Evolutionary conservation across 1,140 invertebrate species (phyloP).

Genomic region (Drosophila quadrilineata): DNA sequence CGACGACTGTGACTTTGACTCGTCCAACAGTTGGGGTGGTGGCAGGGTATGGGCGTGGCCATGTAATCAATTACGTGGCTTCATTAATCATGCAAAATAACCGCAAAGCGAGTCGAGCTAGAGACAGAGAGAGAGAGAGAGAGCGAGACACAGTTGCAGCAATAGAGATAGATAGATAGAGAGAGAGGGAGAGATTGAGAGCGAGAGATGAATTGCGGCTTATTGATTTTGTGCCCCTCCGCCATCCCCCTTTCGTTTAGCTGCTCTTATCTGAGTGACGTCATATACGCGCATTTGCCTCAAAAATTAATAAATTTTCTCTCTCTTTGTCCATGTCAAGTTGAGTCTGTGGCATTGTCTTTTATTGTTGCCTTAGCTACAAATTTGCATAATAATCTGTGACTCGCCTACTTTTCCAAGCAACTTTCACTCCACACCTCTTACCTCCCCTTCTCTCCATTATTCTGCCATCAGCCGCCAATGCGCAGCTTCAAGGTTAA

Average conservation of each 20-base stretch:
- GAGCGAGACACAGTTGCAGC: too few relatives aligned
- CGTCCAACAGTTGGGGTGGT: too few relatives aligned
- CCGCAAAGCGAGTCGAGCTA: slow-evolving; percentile 35
- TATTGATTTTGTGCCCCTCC: slow-evolving; percentile 77
- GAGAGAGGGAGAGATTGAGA: too few relatives aligned
- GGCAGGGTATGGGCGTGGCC: slow-evolving; percentile 46
- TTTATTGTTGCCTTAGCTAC: slow-evolving; percentile 12
- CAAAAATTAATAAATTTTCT: slow-evolving; percentile 29
- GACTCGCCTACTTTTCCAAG: neutral
- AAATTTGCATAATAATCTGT: slow-evolving; percentile 42
- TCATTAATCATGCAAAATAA: slow-evolving; percentile 77
- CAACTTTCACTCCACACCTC: neutral
- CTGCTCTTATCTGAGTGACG: slow-evolving; percentile 57
- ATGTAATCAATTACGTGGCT: slow-evolving; percentile 73
- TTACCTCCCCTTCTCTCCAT: neutral
- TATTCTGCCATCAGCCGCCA: neutral
- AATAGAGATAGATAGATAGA: too few relatives aligned
- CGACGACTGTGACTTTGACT: too few relatives aligned
- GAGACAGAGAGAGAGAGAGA: too few relatives aligned
- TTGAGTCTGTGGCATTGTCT: slow-evolving; percentile 25
- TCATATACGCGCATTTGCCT: slow-evolving; percentile 26
- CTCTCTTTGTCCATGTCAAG: too few relatives aligned
- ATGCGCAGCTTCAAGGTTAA: slow-evolving; percentile 61
- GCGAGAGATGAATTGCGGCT: slow-evolving; percentile 2
- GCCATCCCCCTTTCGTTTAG: slow-evolving; percentile 35